A percentile compares a stretch with the other conserved stretches of the same genome.
These are phyloP conservation scores for Asteroscopus sphinx DNA, from an alignment of 2,888 invertebrate genomes.

Conservation along the genomic window DNA sequence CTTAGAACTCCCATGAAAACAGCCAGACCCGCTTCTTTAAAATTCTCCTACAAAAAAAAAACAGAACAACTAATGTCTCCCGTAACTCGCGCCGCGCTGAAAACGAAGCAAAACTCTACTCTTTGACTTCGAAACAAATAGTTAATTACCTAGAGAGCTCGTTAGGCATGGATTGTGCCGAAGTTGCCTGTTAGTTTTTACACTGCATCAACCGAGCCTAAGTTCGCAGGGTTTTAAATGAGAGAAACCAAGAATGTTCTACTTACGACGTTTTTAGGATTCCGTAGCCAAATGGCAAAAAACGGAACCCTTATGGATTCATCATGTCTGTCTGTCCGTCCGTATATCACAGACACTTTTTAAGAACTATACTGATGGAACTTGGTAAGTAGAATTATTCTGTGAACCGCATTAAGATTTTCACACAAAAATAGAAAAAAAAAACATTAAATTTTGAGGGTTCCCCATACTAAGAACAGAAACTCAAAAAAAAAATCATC, in stretches of 20 bases:
- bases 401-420: too few relatives aligned
- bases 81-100: constrained; percentile 47
- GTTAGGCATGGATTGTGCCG: constrained; percentile 82
- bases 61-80: constrained; percentile 30
- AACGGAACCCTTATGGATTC: too few relatives aligned
- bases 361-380: too few relatives aligned
- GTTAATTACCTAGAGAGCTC: constrained; percentile 86
- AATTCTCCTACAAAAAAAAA: neutral
- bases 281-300: too few relatives aligned
- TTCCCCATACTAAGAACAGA: too few relatives aligned
- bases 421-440: too few relatives aligned
- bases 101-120: constrained; percentile 72
- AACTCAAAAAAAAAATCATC: too few relatives aligned
- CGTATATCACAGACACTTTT: too few relatives aligned
- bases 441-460: too few relatives aligned
- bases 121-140: constrained; percentile 87
- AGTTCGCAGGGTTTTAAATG: constrained; percentile 57
- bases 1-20: neutral
- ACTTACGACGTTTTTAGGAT: constrained; percentile 53
- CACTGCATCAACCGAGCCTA: constrained; percentile 55
- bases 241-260: constrained; percentile 53
- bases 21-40: neutral
- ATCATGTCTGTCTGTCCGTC: too few relatives aligned
- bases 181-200: constrained; percentile 64
- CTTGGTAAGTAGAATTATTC: too few relatives aligned